phyloP scores from a whole-genome alignment of 2,797 vertebrate genomes.

The Periophthalmus magnuspinnatus region DNA sequence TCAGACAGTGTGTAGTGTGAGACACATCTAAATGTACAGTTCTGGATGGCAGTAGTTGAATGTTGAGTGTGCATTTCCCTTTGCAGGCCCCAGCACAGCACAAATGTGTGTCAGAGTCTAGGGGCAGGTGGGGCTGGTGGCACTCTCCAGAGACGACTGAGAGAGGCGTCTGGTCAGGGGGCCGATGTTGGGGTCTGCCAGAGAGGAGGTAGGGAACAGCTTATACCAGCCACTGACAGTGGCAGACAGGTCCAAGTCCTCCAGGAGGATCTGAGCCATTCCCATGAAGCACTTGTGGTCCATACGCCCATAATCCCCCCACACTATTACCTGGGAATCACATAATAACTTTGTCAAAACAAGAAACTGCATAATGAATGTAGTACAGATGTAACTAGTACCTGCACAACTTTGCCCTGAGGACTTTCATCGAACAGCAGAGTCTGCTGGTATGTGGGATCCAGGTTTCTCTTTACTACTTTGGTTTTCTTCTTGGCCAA shows the following conservation, averaged over 20 bases:
- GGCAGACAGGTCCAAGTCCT: constrained; percentile 93
- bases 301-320: constrained; percentile 99
- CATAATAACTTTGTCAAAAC: background rate
- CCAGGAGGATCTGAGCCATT: constrained; percentile 97
- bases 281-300: constrained; percentile 99
- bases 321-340: constrained; percentile 88
- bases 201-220: constrained; percentile 97
- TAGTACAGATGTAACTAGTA: constrained; percentile 25
- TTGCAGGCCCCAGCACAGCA: background rate
- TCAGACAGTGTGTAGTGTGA: constrained; percentile 30
- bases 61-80: constrained; percentile 40
- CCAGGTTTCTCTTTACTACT: constrained; percentile 89
- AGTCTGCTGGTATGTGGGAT: constrained; percentile 94
- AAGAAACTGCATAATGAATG: background rate
- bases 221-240: constrained; percentile 93
- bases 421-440: constrained; percentile 95
- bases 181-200: constrained; percentile 94
- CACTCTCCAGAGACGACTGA: constrained; percentile 97
- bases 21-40: constrained; percentile 18
- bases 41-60: constrained; percentile 25
- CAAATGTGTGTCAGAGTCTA: constrained; percentile 66
- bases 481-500: constrained; percentile 98
- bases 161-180: constrained; percentile 94
- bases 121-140: constrained; percentile 94
- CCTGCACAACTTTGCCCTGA: constrained; percentile 96